Conservation (phyloP, 2,797 vertebrate genomes). For the Crax fasciolata region DNA sequence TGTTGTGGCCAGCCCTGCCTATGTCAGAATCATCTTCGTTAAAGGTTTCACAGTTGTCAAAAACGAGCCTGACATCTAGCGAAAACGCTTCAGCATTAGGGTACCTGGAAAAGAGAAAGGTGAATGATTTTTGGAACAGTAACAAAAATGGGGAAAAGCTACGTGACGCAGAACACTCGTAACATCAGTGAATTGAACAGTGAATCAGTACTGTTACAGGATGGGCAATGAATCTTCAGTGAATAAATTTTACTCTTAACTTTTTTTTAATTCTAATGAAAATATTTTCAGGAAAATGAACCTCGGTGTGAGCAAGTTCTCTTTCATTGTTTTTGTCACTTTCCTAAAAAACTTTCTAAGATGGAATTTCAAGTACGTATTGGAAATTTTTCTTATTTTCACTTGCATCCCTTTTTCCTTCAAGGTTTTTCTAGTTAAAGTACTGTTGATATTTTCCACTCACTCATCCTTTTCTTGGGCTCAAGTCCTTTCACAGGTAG, state of each 20-base stretch:
- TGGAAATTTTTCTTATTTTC: neutral
- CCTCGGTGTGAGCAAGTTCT: neutral
- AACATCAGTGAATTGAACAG: neutral
- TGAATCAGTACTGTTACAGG: no score
- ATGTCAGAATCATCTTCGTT: slow-evolving; percentile 99
- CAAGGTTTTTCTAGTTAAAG: neutral
- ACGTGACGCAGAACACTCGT: neutral
- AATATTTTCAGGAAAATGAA: neutral
- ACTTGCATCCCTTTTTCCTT: neutral
- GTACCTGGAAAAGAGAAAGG: slow-evolving; percentile 88
- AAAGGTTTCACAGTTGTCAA: slow-evolving; percentile 99
- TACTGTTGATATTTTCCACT: neutral
- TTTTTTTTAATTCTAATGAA: neutral
- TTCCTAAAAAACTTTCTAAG: neutral
- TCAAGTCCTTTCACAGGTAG: neutral
- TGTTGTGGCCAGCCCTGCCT: slow-evolving; percentile 97
- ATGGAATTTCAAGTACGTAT: neutral
- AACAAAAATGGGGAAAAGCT: neutral
- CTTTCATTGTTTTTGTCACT: neutral
- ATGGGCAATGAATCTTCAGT: neutral
- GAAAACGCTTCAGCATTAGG: slow-evolving; percentile 96
- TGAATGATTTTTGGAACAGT: neutral
- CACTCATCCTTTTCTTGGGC: neutral
- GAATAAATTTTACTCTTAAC: neutral
- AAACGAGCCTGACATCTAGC: slow-evolving; percentile 97